A percentile compares a stretch with the other conserved stretches of the same genome.
Conservation (phyloP, 2,888 invertebrate species). For the Deilephila porcellus region DNA sequence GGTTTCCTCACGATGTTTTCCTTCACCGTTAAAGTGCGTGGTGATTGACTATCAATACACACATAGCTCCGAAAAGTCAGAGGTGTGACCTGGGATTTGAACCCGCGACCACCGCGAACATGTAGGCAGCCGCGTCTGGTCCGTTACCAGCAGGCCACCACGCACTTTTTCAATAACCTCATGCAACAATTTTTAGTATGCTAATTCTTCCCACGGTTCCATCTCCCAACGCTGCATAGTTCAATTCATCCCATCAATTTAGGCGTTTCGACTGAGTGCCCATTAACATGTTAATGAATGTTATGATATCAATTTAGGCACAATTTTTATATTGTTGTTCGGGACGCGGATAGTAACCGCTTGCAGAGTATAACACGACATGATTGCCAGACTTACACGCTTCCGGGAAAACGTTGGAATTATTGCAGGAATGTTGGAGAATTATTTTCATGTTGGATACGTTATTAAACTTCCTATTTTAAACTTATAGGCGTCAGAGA, state of each 20-base stretch:
- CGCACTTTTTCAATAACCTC: too few relatives aligned
- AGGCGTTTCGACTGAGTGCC: conserved; percentile 32
- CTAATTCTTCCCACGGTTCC: background rate
- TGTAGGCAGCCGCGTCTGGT: too few relatives aligned
- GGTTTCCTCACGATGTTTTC: too few relatives aligned
- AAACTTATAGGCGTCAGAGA: too few relatives aligned
- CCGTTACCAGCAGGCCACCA: too few relatives aligned
- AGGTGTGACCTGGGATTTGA: too few relatives aligned
- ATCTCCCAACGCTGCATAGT: background rate
- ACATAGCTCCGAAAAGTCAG: too few relatives aligned
- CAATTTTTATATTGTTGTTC: conserved; percentile 58
- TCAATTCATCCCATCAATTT: conserved; percentile 9
- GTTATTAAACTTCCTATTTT: too few relatives aligned
- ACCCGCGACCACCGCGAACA: too few relatives aligned
- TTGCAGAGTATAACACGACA: conserved; percentile 31
- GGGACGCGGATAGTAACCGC: conserved; percentile 48
- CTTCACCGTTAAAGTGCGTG: too few relatives aligned
- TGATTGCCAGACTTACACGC: conserved; percentile 9
- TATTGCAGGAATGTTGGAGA: background rate
- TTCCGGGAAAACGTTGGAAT: conserved; percentile 7
- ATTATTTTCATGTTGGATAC: background rate
- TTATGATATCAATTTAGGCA: conserved; percentile 53
- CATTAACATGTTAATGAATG: conserved; percentile 47
- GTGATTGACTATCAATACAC: too few relatives aligned
- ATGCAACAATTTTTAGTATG: background rate